Evolutionary conservation across 1,140 invertebrate species (phyloP), one percentile per base, ranked within the genome.

Genomic region (Portunus trituberculatus): DNA sequence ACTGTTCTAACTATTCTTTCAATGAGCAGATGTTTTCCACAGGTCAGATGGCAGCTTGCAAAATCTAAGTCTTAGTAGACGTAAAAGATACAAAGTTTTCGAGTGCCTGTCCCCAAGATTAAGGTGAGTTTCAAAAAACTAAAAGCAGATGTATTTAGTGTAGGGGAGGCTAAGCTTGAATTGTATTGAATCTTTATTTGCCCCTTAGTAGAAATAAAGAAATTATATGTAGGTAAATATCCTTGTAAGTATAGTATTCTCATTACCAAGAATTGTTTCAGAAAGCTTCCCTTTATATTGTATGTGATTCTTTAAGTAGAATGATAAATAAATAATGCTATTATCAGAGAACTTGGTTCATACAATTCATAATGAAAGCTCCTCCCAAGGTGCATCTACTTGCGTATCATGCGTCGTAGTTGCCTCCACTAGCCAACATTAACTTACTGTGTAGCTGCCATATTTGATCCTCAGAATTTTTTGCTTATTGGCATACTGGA

Each of bases 51-150:
- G 94, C 82, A 95, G 94, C 94, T 84, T 95, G 94, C 90, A 95
- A 95, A 95, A 95, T 95, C 94, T 95, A 95, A 92, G 82, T 95
- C 94, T 87, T 91, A 95, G 83, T 92, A 95, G 94, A 92, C 94
- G 94, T 95, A 95, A 95, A 95, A 95, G 94, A 92, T 95, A 92
- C 94, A 95, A 92, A 95, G 94, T 95, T 95, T 95, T 95, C 94
- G 94, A 92, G 94, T 95, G 92, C 90, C 94, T 95, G 94, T 92
- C 90, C 94, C 94, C 94, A 91, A 95, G 67, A 83, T 86, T 95
- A 95, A 95, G 94, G 94, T 95, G 94, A 95, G 94, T 95, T 88
- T 87, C 31, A 46, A 76, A 86, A 48, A 91, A 83, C 86, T 95
- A 32, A 91, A 20, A 48, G 52, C n/a, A 82, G 67, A 45, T 82